A percentile compares a stretch with the other conserved stretches of the same genome.
These are phyloP conservation scores for Ramphastos sulfuratus DNA, from an alignment of 2,113 vertebrate genomes.

Conservation along the genomic window DNA sequence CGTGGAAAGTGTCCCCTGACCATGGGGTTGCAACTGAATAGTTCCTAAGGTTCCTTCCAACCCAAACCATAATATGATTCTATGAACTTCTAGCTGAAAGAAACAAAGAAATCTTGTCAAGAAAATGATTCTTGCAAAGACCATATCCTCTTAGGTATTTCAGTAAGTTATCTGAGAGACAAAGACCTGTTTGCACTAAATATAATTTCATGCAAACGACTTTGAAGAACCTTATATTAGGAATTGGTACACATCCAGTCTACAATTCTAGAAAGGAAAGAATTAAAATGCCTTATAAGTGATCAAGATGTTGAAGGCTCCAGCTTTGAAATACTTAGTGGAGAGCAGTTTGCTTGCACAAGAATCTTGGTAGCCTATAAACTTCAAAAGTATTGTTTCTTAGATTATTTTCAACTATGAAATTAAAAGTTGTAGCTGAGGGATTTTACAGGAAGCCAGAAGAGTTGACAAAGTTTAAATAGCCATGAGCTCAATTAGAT, in stretches of 20 bases:
- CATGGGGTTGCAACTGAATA: too few relatives aligned
- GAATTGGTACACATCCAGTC: accelerated
- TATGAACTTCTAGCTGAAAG: neutral
- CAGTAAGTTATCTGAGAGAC: neutral
- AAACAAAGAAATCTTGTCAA: neutral
- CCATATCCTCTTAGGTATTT: neutral
- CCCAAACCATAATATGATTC: too few relatives aligned
- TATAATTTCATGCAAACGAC: neutral
- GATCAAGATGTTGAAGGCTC: neutral
- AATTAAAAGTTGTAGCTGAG: slow-evolving; percentile 34
- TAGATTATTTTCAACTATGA: slow-evolving; percentile 54
- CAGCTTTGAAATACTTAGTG: neutral
- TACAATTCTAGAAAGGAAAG: neutral
- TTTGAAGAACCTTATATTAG: neutral
- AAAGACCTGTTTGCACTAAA: neutral
- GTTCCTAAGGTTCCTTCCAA: too few relatives aligned
- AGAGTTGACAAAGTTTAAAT: neutral
- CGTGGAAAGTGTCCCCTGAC: too few relatives aligned
- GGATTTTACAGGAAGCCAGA: neutral
- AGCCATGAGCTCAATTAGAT: neutral
- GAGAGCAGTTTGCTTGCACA: slow-evolving; percentile 10
- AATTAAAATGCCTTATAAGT: neutral
- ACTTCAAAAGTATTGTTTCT: slow-evolving; percentile 40
- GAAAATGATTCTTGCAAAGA: neutral
- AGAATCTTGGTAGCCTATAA: slow-evolving; percentile 17